Percentiles rank a stretch among this genome's conserved stretches.
Conservation (phyloP, 2,888 invertebrate genomes). For the Iselma pallidipennis region DNA sequence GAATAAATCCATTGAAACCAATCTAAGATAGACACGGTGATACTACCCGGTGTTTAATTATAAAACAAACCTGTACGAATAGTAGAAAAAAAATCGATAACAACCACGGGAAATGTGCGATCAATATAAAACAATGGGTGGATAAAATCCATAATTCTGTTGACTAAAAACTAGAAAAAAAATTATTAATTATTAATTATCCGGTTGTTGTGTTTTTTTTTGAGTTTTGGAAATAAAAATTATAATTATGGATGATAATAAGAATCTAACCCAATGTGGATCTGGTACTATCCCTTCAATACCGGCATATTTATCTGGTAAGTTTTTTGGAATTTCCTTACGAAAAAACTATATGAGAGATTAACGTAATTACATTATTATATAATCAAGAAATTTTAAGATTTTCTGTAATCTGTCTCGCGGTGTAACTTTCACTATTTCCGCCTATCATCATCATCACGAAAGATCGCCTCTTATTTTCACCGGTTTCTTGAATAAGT, state of each 20-base stretch:
- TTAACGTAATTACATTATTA: neutral
- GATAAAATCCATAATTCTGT: no score
- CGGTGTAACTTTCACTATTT: constrained; percentile 25
- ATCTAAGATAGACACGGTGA: neutral
- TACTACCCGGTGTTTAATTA: no score
- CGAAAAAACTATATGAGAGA: neutral
- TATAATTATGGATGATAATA: constrained; percentile 2
- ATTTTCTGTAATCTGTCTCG: constrained; percentile 18
- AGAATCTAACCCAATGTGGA: constrained; percentile 4
- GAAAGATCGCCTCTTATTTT: constrained; percentile 9
- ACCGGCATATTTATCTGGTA: constrained; percentile 48
- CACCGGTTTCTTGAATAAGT: constrained; percentile 1
- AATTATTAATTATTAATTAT: no score
- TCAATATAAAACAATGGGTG: no score
- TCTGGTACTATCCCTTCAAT: constrained; percentile 40
- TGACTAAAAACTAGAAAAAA: no score
- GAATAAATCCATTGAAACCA: neutral
- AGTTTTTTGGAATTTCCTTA: constrained; percentile 2
- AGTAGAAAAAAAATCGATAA: neutral
- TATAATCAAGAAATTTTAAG: constrained; percentile 7
- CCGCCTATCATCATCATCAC: constrained; percentile 17
- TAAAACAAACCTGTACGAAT: neutral
- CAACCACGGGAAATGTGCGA: no score
- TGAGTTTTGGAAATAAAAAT: neutral
- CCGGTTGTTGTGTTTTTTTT: no score